Evolutionary conservation across 2,113 vertebrate species (phyloP), one percentile per base, ranked within the genome.

Genomic region (Dolichallabes microphthalmus): DNA sequence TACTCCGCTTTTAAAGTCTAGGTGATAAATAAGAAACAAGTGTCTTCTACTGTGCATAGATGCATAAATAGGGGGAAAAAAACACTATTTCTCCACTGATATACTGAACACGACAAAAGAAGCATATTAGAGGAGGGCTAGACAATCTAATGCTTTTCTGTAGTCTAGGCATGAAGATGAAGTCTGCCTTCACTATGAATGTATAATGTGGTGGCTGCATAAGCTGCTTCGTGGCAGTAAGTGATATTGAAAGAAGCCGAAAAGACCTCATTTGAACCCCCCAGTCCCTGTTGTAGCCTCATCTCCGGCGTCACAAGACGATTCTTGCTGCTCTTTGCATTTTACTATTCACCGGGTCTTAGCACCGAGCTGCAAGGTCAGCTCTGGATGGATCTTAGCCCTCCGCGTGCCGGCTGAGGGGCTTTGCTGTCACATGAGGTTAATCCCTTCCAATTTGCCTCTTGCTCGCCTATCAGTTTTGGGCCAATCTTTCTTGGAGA

Each of bases 361-460:
- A 89, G 92, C 91, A 90, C 90, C 86, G 90, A 90, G 87, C 88
- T 91, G 91, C 91, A 86, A 80, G 82, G 87, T 86, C 91, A 90
- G 91, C 91, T 91, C 88, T 82, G 89, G 88, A 92, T 91, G 90
- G 88, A 93, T 92, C 90, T 91, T 90, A 91, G 87, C 91, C 87
- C 82, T 82, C 88, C 83, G 90, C 85, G 85, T 83, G 69, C 87
- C 81, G 84, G 81, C 87, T 91, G 91, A 93, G 90, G 92, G 91
- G 90, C 89, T 93, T 91, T 87, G 87, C 88, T 90, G 91, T 94
- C 91, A 92, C 91, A 94, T 93, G 92, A 93, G 90, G 90, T 87
- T 94, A 94, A 94, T 94, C 93, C 92, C 84, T 88, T 92, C 89
- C 88, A 82, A 91, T 91, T 91, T 90, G 88, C 89, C 90, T 89